A percentile compares a stretch with the other conserved stretches of the same genome.
phyloP scores from a whole-genome alignment of 1,140 invertebrate genomes.

The Conus betulinus region DNA sequence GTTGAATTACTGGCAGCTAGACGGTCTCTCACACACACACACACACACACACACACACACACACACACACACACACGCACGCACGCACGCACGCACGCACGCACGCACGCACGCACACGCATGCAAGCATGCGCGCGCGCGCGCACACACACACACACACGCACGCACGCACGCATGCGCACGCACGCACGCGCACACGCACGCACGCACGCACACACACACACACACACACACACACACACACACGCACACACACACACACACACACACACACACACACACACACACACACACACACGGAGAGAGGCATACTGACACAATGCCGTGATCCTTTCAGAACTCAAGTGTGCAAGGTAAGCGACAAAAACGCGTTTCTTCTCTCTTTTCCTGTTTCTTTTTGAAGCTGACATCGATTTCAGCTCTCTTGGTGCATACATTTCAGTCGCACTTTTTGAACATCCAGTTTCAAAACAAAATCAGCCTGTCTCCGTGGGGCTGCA shows the following conservation, averaged over 20 bases:
- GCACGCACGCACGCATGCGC: not conserved
- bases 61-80: not conserved
- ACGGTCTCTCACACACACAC: not conserved
- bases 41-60: not conserved
- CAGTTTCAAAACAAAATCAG: too few species aligned
- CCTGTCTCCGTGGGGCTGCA: too few species aligned
- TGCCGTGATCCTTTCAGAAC: too few species aligned
- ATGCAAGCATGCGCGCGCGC: conserved; percentile 5
- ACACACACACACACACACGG: not conserved
- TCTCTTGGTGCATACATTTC: too few species aligned
- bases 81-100: not conserved
- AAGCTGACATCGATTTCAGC: too few species aligned
- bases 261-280: conserved; percentile 6
- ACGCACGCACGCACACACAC: not conserved
- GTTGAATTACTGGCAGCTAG: too few species aligned
- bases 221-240: conserved; percentile 3
- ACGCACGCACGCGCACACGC: not conserved
- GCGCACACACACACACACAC: not conserved
- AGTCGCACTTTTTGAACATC: too few species aligned
- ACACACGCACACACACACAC: not conserved
- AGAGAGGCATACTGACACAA: not conserved
- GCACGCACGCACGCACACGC: not conserved
- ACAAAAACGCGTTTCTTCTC: too few species aligned
- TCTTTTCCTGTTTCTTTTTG: too few species aligned
- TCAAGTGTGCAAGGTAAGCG: too few species aligned